Base-by-base conservation (phyloP, 2,113 vertebrate genomes). In the Grallaria varia region DNA sequence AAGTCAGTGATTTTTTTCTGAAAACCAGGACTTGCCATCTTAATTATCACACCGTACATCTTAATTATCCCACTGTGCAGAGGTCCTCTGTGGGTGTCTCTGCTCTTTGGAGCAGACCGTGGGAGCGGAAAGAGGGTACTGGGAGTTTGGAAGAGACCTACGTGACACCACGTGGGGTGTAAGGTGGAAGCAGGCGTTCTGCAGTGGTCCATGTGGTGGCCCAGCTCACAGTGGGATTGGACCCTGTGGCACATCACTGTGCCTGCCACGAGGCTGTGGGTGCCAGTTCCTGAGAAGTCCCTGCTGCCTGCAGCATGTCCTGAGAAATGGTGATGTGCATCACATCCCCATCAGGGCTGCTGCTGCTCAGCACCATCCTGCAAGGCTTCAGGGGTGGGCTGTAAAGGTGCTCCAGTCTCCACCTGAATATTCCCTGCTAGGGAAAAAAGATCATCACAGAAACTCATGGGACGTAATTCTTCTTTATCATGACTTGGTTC, bases 101-200 rank as follows among this genome's bases (percentile, higher is more conserved):
- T 62, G 45, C 35, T 80, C 21, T 82, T 76, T 0, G 3, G 45
- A 90, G 44, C 18, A 71, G 67, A 45, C 18, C 0, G 0, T 25
- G 47, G 33, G 58, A 59, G 25, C 5, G 11, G 37, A 53, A 78
- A 39, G 22, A 78, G 71, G 28, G 21, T 25, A 35, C 14, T 6
- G 3, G 14, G 49, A 58, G 20, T 24, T 47, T 49, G 52, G 49
- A 59, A 62, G 49, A 71, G 37, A 24, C 68, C 72, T 79, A 58
- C 7, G 19, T 12, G 25, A 39, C 42, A 33, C 15, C 12, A 6
- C 24, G 28, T 0, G 0, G 1, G 0, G 10, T 44, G 4, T 42
- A 28, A 82, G 71, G 44, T 42, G 27, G 37, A 82, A 68, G 13
- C 11, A 53, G 52, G 8, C 16, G 27, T 59, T 59, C 71, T 35